Evolutionary conservation across 53 echinoderm and acorn worm genomes (phyloP), one percentile per base, ranked within the genome.

Genomic region (Apostichopus leukothele): DNA sequence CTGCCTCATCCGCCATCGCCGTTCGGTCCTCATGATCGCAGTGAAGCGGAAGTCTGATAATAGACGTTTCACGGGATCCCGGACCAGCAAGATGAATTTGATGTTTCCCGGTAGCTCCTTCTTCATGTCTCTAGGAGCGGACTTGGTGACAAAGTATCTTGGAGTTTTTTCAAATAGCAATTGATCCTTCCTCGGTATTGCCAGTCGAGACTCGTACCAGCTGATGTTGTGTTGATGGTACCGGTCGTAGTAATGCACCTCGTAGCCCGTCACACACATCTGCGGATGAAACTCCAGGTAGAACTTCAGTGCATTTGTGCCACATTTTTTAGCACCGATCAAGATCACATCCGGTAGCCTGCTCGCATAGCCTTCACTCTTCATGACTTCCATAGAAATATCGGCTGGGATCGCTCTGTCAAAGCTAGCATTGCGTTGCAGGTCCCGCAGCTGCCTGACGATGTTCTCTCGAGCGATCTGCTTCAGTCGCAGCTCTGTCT

Each of bases 321-420:
- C 96, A 25, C 92, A 91, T 83, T 96, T 96, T 88, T 96, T 96
- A 14, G 91, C 94, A 8, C 96, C 96, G 7, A 96, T 94, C 67
- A 89, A 91, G 81, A 94, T 93, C 52, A 92, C 77, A 59, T 86
- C 93, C 1, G 93, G 94, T 18, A 94, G 89, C 22, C 91, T 89
- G 26, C 94, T 92, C 1, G 7, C 57, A 10, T 57, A 57, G 57
- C 57, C 57, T 57, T 57, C 57, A 1, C 10, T 10, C 8, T 57
- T 57, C 8, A 57, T 7, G 10, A 57, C 57, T 57, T 57, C 57
- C 57, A 57, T 57, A 57, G 57, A 7, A 57, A 57, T 57, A 57
- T 8, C 10, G 10, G 6, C 8, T 57, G 57, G 57, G 7, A 57
- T 57, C 10, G 57, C 8, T 57, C 57, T 5, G 5, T 7, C 10